Base-by-base conservation (phyloP, 2,113 vertebrate species). In the Psettodes erumei region DNA sequence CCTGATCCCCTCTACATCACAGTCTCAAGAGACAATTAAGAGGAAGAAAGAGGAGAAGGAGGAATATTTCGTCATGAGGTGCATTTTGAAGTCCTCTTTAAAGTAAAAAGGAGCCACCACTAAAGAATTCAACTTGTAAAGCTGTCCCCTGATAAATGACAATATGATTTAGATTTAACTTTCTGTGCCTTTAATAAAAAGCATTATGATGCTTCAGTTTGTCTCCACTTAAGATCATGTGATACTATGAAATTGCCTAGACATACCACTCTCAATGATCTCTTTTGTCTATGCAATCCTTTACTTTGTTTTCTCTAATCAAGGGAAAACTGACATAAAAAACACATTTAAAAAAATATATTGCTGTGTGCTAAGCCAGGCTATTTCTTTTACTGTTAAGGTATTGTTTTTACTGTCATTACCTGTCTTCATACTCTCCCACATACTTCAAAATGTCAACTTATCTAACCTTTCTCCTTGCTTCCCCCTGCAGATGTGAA, bases 401-500 rank as follows among this genome's bases (percentile, higher is more conserved):
- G 23, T 1, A 32, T 32, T 9, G 23, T 38, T 42, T 18, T 32
- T 1, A n/a, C 28, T 35, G 2, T 54, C 12, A 67, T 43, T 6
- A 7, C 12, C 16, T 66, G 21, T 48, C 27, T 6, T 32, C 15
- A 37, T n/a, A 6, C 38, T 8, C 13, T 3, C 38, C 32, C 13
- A 54, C 9, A 42, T 9, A 21, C 13, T 42, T 32, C n/a, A 10
- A n/a, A 28, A 42, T 45, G 7, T 16, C 10, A 43, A 12, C 8
- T 8, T 3, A 9, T 21, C 67, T 73, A 30, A 81, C 40, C 23
- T 11, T 64, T n/a, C 5, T 33, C 12, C 19, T 68, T 67, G 1
- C 38, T 62, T 58, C 16, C 30, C 32, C 50, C 37, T 79, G 43
- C 82, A 99, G 98, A 99, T 76, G 98, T 99, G 84, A 99, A 99